Conservation (phyloP, 2,888 invertebrate genomes). For the Troglohyphantes excavatus region DNA sequence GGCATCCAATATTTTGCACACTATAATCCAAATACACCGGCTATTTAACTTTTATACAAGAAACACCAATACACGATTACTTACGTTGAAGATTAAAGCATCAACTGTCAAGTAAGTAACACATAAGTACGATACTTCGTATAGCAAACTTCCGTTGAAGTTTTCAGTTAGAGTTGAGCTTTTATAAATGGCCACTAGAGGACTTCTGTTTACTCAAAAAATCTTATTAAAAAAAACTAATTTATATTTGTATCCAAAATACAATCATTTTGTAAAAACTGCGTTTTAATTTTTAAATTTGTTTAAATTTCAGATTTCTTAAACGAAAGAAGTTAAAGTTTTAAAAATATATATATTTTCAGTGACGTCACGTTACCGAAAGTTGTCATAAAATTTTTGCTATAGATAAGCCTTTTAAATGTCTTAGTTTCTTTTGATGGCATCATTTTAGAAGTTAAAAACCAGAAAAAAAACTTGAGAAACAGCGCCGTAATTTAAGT, state of each 20-base stretch:
- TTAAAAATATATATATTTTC: too few relatives aligned
- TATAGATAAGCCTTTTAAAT: too few relatives aligned
- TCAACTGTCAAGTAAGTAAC: constrained; percentile 44
- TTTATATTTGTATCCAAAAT: too few relatives aligned
- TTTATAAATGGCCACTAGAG: background rate
- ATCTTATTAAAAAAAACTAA: background rate
- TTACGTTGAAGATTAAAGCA: constrained; percentile 34
- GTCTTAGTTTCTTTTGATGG: background rate
- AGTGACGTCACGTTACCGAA: too few relatives aligned
- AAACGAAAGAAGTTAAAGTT: too few relatives aligned
- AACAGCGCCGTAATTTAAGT: too few relatives aligned
- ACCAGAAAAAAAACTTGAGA: background rate
- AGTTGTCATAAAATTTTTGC: too few relatives aligned
- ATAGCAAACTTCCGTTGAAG: background rate
- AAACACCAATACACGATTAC: background rate
- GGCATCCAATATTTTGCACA: background rate
- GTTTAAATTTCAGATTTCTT: too few relatives aligned
- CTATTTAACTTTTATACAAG: background rate
- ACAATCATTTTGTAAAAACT: too few relatives aligned
- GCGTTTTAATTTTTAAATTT: too few relatives aligned
- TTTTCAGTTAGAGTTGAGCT: background rate
- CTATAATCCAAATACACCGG: background rate
- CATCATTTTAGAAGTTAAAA: background rate
- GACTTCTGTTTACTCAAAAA: background rate
- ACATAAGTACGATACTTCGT: background rate